Percentiles rank a stretch among this genome's conserved stretches.
phyloP scores from a whole-genome alignment of 2,113 vertebrate species.

The Odobenus rosmarus region DNA sequence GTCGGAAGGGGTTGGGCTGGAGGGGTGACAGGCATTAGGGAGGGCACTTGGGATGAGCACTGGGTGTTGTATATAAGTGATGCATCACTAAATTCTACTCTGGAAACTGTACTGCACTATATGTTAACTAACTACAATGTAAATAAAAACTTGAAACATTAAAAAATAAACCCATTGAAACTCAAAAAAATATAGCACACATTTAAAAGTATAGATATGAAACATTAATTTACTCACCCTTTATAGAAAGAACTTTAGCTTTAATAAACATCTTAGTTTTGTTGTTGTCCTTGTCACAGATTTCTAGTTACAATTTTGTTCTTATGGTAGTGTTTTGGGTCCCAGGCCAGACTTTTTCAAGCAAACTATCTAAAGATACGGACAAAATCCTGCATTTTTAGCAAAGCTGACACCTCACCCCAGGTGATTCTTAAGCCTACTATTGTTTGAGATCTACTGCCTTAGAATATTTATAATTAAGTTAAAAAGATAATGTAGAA shows the following conservation, averaged over 20 bases:
- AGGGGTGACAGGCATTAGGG: not conserved
- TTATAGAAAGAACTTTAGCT: not conserved
- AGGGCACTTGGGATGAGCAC: not conserved
- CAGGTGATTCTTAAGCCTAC: not conserved
- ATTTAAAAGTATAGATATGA: not conserved
- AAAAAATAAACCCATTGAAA: not conserved
- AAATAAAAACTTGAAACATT: not conserved
- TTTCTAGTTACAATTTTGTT: not conserved
- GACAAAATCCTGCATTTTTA: constrained; percentile 5
- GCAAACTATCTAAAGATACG: not conserved
- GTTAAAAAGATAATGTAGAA: not conserved
- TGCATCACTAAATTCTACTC: not conserved
- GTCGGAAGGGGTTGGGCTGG: not conserved
- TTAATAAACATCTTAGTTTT: not conserved
- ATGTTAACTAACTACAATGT: not conserved
- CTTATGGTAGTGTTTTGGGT: not conserved
- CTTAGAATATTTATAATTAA: constrained; percentile 21
- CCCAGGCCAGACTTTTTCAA: constrained; percentile 3
- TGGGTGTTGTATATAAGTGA: not conserved
- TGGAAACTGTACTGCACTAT: not conserved
- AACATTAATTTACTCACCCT: not conserved
- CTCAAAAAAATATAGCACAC: not conserved
- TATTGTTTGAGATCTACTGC: not conserved
- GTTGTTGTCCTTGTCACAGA: not conserved
- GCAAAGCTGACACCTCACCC: not conserved